phyloP scores from a whole-genome alignment of 1,140 invertebrate species.

The Oreohelix idahoensis region DNA sequence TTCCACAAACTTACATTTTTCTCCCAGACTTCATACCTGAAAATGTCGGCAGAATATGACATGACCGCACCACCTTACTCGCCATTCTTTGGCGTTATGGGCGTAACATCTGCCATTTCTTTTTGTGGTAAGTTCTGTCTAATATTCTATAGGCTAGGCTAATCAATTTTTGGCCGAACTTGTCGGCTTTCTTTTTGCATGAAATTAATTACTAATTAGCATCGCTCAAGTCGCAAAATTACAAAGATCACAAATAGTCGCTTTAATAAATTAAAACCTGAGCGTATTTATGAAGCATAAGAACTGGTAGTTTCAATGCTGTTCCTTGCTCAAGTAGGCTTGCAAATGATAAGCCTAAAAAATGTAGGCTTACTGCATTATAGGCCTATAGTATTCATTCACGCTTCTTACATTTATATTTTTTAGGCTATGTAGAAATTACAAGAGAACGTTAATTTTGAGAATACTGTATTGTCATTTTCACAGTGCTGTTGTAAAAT shows the following conservation, averaged over 20 bases:
- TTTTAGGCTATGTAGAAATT: too few species aligned
- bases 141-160: neutral
- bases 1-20: neutral
- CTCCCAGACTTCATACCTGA: neutral
- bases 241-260: neutral
- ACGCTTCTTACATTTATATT: too few species aligned
- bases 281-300: neutral
- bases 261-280: neutral
- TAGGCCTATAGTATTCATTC: too few species aligned
- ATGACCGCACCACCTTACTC: constrained; percentile 67
- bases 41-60: constrained; percentile 40
- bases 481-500: too few species aligned
- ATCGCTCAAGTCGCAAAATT: neutral
- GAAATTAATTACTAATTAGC: neutral
- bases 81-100: constrained; percentile 97
- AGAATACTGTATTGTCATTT: too few species aligned
- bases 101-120: constrained; percentile 97
- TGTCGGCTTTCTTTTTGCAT: neutral
- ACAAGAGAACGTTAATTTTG: too few species aligned
- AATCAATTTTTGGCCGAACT: neutral
- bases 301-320: too few species aligned
- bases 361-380: too few species aligned
- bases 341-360: too few species aligned
- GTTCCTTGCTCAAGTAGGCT: too few species aligned
- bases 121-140: constrained; percentile 89